phyloP scores from a whole-genome alignment of 2,888 invertebrate species.

The Lasioglossum marginatum region DNA sequence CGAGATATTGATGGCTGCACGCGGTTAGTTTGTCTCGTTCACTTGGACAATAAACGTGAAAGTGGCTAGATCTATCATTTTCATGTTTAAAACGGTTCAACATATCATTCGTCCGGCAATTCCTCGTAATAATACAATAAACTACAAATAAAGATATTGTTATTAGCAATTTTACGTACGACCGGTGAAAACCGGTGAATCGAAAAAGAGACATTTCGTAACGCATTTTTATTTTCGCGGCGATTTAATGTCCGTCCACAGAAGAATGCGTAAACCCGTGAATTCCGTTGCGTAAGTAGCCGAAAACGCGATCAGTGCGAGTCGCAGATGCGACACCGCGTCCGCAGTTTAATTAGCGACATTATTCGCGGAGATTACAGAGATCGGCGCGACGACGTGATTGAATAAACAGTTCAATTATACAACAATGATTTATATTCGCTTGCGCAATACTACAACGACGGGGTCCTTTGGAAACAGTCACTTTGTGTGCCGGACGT shows the following conservation, averaged over 20 bases:
- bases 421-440: background rate
- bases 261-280: background rate
- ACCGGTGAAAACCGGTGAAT: conserved; percentile 19
- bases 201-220: background rate
- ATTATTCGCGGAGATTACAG: conserved; percentile 13
- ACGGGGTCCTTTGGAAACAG: background rate
- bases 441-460: background rate
- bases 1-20: conserved; percentile 28
- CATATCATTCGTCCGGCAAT: background rate
- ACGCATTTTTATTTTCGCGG: background rate
- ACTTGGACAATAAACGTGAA: conserved; percentile 5
- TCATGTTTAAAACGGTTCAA: background rate
- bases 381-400: background rate
- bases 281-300: conserved; percentile 2
- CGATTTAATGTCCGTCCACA: background rate
- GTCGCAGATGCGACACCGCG: conserved; percentile 15
- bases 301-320: conserved; percentile 10
- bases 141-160: background rate
- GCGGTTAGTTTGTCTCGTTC: conserved; percentile 3
- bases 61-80: background rate
- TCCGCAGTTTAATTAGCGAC: conserved; percentile 5
- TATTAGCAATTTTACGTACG: background rate
- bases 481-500: background rate
- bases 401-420: conserved; percentile 3
- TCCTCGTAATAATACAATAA: background rate